A percentile compares a stretch with the other conserved stretches of the same genome.
Conservation (phyloP, 1,140 invertebrate genomes). For the Bemisia tabaci region DNA sequence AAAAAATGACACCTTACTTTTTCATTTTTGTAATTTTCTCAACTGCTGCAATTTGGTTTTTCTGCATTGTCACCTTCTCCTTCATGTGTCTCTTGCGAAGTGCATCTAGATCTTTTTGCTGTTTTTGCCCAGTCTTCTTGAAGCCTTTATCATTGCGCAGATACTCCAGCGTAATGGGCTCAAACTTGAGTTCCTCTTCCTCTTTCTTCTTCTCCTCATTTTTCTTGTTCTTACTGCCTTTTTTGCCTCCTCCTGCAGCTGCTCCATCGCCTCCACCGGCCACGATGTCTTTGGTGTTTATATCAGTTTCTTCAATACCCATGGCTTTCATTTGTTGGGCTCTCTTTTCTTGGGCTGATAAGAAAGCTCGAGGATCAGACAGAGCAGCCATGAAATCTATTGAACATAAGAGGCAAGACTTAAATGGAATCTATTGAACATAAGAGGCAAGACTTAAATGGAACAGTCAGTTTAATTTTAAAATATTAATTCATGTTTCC, state of each 20-base stretch:
- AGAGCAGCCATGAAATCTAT: conserved; percentile 93
- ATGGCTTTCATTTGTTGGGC: conserved; percentile 86
- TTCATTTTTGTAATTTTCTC: conserved; percentile 91
- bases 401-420: background rate
- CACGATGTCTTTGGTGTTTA: conserved; percentile 33
- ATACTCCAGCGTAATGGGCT: conserved; percentile 81
- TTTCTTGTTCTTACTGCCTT: conserved; percentile 26
- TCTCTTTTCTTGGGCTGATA: conserved; percentile 75
- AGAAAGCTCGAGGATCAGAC: conserved; percentile 86
- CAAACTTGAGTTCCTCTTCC: conserved; percentile 59
- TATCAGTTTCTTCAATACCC: conserved; percentile 76
- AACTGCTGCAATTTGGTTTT: conserved; percentile 84
- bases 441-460: conserved; percentile 36
- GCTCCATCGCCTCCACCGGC: conserved; percentile 33
- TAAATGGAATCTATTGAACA: conserved; percentile 62
- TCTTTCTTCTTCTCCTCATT: conserved; percentile 55
- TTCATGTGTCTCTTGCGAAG: conserved; percentile 88
- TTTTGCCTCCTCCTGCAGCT: conserved; percentile 29
- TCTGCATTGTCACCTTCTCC: conserved; percentile 80
- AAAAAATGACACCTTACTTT: conserved; percentile 52
- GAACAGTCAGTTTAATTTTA: conserved; percentile 34
- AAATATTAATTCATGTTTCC: background rate
- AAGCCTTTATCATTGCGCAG: conserved; percentile 86
- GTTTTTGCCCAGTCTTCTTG: conserved; percentile 87
- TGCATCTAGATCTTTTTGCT: conserved; percentile 87